Base-by-base conservation (phyloP, 2,797 vertebrate genomes). In the Champsocephalus gunnari region DNA sequence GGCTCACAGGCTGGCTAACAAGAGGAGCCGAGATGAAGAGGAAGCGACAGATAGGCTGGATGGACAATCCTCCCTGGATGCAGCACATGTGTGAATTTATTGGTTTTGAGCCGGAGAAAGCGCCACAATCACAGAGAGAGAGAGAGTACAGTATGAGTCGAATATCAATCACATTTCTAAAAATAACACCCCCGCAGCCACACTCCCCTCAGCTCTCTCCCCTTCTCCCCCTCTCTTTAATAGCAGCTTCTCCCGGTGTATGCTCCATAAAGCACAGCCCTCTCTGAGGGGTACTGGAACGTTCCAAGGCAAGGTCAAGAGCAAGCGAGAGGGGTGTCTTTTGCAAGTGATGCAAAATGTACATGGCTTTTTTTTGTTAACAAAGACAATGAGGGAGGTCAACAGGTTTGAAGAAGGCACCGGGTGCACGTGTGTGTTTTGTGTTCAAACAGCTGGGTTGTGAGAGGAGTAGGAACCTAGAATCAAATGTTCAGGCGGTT, bases 241-340 rank as follows among this genome's bases (percentile, higher is more conserved):
- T 54, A 90, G 91, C 89, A 86, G 90, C 92, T 90, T 93, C 89
- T 87, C 75, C 80, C 76, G 67, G 87, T 83, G 87, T 92, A 89
- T 87, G 90, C 92, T 94, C 90, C 90, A 92, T 91, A 92, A 93
- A 92, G 88, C 91, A 89, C 88, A 87, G 72, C 79, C 79, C 66
- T 54, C 91, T 90, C 88, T 4, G 77, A 86, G 89, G 89, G 90
- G 89, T 87, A 67, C 89, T 85, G 92, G 93, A 93, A 90, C 90
- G 90, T 94, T 92, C 93, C 92, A 94, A 92, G 65, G 91, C 92
- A 93, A 92, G 92, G 90, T 94, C 92, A 92, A 88, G 81, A 89
- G 71, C 81, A 67, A 84, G 75, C 77, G 79, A 85, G 80, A 86
- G 91, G 88, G 89, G 85, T 84, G 89, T 74, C 74, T 82, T 78